Evolutionary conservation across 1,140 invertebrate genomes (phyloP).

Genomic region (Caenorhabditis inopinata): DNA sequence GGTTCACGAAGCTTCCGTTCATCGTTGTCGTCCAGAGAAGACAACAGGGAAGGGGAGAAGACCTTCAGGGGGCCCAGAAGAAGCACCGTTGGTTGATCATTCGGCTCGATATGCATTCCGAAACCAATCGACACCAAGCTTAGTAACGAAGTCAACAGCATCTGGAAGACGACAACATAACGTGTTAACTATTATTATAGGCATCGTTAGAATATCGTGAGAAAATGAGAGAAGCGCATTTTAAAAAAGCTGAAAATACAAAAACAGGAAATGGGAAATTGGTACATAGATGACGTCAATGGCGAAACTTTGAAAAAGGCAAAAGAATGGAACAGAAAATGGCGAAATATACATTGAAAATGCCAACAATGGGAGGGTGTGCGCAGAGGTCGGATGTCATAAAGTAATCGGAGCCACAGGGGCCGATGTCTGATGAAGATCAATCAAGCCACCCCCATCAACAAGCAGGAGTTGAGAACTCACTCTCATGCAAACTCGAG

Average conservation of each 20-base stretch:
- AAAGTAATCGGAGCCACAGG: neutral
- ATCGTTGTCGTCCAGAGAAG: neutral
- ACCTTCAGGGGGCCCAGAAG: constrained; percentile 19
- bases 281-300: neutral
- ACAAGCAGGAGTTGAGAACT: no score
- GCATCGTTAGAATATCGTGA: no score
- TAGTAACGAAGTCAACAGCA: constrained; percentile 23
- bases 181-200: no score
- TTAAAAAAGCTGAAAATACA: no score
- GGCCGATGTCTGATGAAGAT: neutral
- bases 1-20: neutral
- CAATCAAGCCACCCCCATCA: neutral
- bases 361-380: neutral
- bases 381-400: neutral
- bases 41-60: neutral
- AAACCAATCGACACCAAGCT: constrained; percentile 15
- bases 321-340: neutral
- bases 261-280: neutral
- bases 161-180: no score
- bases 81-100: neutral
- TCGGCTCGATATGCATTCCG: neutral
- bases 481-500: neutral
- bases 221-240: no score
- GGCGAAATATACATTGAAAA: neutral
- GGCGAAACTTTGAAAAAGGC: neutral